A percentile compares a stretch with the other conserved stretches of the same genome.
These are phyloP conservation scores for Aphidius ervi DNA, from an alignment of 1,140 invertebrate species.

Conservation along the genomic window DNA sequence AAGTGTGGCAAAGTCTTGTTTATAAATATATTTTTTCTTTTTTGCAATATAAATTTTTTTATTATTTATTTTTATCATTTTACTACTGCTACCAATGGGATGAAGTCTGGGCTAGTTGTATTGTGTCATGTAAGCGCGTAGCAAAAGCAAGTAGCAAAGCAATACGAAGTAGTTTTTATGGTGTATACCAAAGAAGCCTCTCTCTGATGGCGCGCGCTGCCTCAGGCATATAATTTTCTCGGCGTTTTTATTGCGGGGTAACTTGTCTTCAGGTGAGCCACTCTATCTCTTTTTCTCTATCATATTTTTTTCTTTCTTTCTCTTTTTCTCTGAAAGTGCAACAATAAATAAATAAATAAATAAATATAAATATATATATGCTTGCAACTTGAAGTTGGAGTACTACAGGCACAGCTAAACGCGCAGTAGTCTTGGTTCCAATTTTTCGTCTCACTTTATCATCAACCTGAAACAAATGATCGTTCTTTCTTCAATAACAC, in stretches of 20 bases:
- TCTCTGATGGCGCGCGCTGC: conserved; percentile 38
- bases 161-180: conserved; percentile 41
- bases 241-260: conserved; percentile 54
- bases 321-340: not conserved
- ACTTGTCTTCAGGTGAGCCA: conserved; percentile 54
- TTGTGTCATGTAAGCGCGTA: conserved; percentile 26
- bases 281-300: conserved; percentile 32
- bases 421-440: conserved; percentile 47
- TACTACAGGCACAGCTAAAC: conserved; percentile 50
- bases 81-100: not conserved
- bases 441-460: conserved; percentile 19
- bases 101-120: not conserved
- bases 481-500: conserved; percentile 11
- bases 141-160: conserved; percentile 40
- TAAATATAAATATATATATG: not conserved
- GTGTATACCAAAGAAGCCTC: conserved; percentile 19
- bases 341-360: not conserved
- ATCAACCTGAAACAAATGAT: conserved; percentile 13
- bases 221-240: conserved; percentile 53
- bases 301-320: not conserved
- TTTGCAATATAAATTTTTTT: not conserved
- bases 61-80: not conserved
- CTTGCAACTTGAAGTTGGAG: conserved; percentile 25
- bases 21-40: too few species aligned
- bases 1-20: too few species aligned